Percentiles rank a stretch among this genome's conserved stretches.
Evolutionary conservation across 2,113 vertebrate genomes (phyloP).

Genomic region (Platysternon megacephalum): DNA sequence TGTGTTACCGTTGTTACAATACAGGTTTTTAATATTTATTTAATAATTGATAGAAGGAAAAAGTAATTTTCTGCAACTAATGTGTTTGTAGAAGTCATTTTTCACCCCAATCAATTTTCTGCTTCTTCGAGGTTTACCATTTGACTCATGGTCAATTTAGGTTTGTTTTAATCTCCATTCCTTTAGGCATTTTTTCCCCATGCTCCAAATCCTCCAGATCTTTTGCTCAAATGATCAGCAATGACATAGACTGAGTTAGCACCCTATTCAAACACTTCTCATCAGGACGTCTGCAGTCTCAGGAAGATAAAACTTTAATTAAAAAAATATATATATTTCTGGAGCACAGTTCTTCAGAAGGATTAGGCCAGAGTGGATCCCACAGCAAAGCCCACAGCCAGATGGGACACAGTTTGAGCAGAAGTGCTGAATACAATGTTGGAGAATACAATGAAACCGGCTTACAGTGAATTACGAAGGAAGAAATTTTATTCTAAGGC

Average conservation of each 20-base stretch:
- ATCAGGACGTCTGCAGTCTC: neutral
- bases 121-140: neutral
- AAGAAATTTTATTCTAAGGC: neutral
- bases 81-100: neutral
- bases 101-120: neutral
- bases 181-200: neutral
- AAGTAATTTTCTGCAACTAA: neutral
- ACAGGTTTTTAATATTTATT: neutral
- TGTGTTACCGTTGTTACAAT: neutral
- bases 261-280: neutral
- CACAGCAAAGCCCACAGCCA: neutral
- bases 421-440: neutral
- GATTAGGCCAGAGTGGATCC: fast-evolving
- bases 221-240: neutral
- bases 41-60: neutral
- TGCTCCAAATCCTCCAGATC: neutral
- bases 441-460: fast-evolving
- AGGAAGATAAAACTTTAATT: neutral
- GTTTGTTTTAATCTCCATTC: neutral
- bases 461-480: fast-evolving
- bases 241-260: neutral
- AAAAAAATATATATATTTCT: neutral
- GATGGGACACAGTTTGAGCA: neutral
- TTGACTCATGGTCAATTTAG: fast-evolving
- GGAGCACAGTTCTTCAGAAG: neutral